Base-by-base conservation (phyloP, 2,113 vertebrate genomes). In the Gambusia affinis region DNA sequence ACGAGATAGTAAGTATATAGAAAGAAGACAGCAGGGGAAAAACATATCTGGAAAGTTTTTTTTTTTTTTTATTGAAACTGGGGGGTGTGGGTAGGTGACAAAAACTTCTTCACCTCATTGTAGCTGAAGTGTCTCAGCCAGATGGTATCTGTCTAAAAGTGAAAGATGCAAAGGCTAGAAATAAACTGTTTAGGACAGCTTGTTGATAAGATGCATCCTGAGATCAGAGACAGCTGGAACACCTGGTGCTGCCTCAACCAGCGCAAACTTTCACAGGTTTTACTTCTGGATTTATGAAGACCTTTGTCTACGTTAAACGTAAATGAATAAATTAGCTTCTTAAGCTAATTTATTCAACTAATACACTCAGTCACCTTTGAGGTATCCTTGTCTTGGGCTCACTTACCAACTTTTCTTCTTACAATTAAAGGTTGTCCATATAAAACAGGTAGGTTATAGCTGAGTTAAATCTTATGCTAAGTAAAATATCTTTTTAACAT, bases 191-290 rank as follows among this genome's bases (percentile, higher is more conserved):
- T 51, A 35, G 60, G 64, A 65, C 64, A 44, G 44, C 67, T 79
- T 22, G 39, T 76, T 75, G 88, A 90, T 90, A 85, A 85, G 82
- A 61, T 66, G 84, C 77, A 72, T 75, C 65, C 76, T 54, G 66
- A 79, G 71, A 88, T 81, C 78, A 79, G 81, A 79, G 80, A 71
- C 67, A 72, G 76, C 68, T 67, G 42, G 28, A 42, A 44, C 79
- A 82, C 82, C 76, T 70, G 72, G 35, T 62, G 57, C 75, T 19
- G 42, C 76, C 57, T 12, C 7, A 72, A 44, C 28, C 19, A 30
- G 54, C 28, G 39, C 57, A 67, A 19, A 54, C 27, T n/a, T 69
- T 54, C 70, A 60, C 64, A 68, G 35, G 12, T 60, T 73, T 66
- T 37, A 19, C 30, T 28, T 17, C 4, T 60, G 30, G 17, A 22